Conservation (phyloP, 2,113 vertebrate species). For the Suncus etruscus region DNA sequence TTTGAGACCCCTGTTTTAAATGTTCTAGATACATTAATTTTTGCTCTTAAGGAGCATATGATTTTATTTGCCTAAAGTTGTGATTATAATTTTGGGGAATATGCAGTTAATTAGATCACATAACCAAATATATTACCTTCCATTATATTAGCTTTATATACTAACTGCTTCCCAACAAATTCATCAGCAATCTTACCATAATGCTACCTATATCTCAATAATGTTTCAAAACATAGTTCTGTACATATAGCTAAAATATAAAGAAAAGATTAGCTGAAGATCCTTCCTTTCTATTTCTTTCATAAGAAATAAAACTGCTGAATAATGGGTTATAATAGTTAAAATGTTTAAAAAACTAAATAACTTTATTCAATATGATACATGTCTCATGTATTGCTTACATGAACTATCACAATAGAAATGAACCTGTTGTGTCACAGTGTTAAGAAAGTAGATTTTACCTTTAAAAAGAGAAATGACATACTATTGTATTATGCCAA, state of each 20-base stretch:
- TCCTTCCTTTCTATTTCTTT: not conserved
- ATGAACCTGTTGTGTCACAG: not conserved
- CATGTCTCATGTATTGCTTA: not conserved
- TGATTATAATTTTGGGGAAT: conserved; percentile 13
- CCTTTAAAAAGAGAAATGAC: conserved; percentile 48
- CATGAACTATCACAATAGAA: conserved; percentile 27
- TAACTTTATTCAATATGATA: not conserved
- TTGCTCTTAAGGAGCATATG: not conserved
- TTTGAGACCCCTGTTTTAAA: too few species aligned
- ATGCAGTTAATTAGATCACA: not conserved
- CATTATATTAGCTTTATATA: conserved; percentile 1
- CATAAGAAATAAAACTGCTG: conserved; percentile 7
- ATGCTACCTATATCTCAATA: conserved; percentile 10
- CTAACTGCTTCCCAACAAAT: conserved; percentile 50
- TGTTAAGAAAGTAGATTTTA: conserved; percentile 42
- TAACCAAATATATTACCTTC: conserved; percentile 30
- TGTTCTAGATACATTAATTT: not conserved
- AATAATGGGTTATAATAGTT: not conserved
- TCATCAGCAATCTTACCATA: conserved; percentile 2
- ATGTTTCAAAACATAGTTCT: conserved; percentile 41
- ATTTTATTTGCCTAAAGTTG: not conserved
- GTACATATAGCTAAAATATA: conserved; percentile 3
- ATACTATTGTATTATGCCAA: conserved; percentile 47
- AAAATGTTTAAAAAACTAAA: conserved; percentile 32
- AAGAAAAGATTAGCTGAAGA: conserved; percentile 17